Conservation (phyloP, 2,888 invertebrate species). For the Tromatobia lineatoria region DNA sequence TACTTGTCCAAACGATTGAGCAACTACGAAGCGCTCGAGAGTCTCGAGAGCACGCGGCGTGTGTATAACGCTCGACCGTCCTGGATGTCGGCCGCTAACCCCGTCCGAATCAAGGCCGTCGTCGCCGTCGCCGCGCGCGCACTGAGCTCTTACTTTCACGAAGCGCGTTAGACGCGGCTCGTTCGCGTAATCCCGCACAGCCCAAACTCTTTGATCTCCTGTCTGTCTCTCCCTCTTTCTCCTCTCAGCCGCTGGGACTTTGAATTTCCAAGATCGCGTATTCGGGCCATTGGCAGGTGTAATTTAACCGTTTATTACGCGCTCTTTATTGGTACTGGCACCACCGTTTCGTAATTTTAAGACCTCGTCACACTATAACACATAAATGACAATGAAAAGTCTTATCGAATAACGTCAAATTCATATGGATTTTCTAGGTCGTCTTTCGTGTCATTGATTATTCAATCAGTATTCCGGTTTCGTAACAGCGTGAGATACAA, state of each 20-base stretch:
- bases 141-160: slow-evolving; percentile 81
- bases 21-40: slow-evolving; percentile 73
- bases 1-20: slow-evolving; percentile 77
- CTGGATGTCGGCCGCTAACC: slow-evolving; percentile 83
- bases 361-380: neutral
- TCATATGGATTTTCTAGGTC: neutral
- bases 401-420: slow-evolving; percentile 4
- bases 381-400: neutral
- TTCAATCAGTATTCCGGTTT: too few species aligned
- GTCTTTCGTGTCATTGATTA: neutral
- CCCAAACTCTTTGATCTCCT: neutral
- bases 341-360: slow-evolving; percentile 32
- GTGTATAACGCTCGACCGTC: slow-evolving; percentile 70
- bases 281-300: slow-evolving; percentile 13
- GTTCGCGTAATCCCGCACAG: slow-evolving; percentile 37
- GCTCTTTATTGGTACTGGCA: slow-evolving; percentile 5
- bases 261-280: slow-evolving; percentile 12
- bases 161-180: slow-evolving; percentile 72
- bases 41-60: slow-evolving; percentile 22
- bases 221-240: neutral
- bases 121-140: slow-evolving; percentile 62
- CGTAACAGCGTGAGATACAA: too few species aligned
- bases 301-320: slow-evolving; percentile 9
- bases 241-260: neutral
- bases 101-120: slow-evolving; percentile 83